A percentile compares a stretch with the other conserved stretches of the same genome.
phyloP scores from a whole-genome alignment of 2,797 vertebrate genomes.

The Florisuga fusca region DNA sequence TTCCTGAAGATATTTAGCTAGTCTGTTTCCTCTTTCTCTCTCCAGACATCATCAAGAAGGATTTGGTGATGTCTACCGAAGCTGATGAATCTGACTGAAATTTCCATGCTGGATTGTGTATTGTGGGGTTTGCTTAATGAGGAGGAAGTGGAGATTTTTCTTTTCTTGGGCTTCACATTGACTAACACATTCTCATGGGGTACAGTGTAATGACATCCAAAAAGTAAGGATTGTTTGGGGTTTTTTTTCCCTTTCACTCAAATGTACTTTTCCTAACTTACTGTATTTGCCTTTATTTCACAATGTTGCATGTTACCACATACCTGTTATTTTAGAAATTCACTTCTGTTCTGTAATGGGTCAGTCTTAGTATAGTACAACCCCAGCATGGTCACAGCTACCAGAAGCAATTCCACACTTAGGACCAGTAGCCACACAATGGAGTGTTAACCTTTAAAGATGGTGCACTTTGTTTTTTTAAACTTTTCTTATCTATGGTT shows the following conservation, averaged over 20 bases:
- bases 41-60: conserved; percentile 13
- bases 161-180: background rate
- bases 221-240: background rate
- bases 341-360: background rate
- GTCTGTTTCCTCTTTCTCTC: conserved; percentile 4
- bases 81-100: conserved; percentile 12
- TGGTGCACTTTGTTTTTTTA: accelerated
- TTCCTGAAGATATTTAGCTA: conserved; percentile 31
- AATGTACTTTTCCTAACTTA: background rate
- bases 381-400: background rate
- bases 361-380: background rate
- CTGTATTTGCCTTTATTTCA: background rate
- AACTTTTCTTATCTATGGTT: background rate
- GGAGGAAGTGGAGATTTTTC: background rate
- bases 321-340: background rate
- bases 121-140: background rate
- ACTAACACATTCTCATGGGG: background rate
- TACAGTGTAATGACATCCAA: background rate
- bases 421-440: background rate
- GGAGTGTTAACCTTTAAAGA: background rate
- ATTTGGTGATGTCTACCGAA: conserved; percentile 4
- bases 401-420: accelerated
- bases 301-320: background rate
- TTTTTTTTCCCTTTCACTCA: background rate
- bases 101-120: background rate